Evolutionary conservation across 2,797 vertebrate species (phyloP), one percentile per base, ranked within the genome.

Genomic region (Chelon auratus): DNA sequence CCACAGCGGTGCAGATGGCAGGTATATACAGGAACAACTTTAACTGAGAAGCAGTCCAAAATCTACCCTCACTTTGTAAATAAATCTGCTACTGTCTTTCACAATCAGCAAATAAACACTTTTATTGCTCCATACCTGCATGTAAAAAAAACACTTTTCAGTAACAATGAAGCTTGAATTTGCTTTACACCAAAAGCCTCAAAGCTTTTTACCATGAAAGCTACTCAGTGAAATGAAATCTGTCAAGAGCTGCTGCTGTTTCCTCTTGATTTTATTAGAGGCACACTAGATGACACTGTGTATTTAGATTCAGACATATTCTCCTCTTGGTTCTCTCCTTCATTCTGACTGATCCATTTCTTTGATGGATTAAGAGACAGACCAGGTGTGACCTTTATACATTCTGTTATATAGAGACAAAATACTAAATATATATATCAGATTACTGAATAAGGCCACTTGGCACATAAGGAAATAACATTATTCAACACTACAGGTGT

Each of bases 281-380:
- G 30, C 45, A 20, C 26, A 43, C 22, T 70, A 68, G 50, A 64
- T 18, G 11, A 50, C 39, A n/a, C 30, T 36, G 48, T 60, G 64
- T 59, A 51, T 60, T 53, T 33, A 52, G 36, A 64, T 42, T 65
- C 57, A 59, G 33, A 67, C 30, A 56, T 37, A 65, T 65, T 60
- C n/a, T 60, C 33, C 53, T 67, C 69, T 30, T 39, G 53, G 53
- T 43, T 15, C 47, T 73, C 62, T 62, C 36, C 51, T 26, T 70
- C 72, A 33, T 50, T 33, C 66, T 64, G 60, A 65, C 24, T 39
- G 42, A 76, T 82, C 50, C 50, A 43, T 60, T 72, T 79, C 72
- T 68, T n/a, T 60, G 62, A 59, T 24, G 80, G 48, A 83, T 85
- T 64, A 65, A 26, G 69, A 39, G 10, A 51, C 56, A 67, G 36